These are phyloP conservation scores for Heterocephalus glaber DNA, from an alignment of 2,113 vertebrate species.

Conservation along the genomic window DNA sequence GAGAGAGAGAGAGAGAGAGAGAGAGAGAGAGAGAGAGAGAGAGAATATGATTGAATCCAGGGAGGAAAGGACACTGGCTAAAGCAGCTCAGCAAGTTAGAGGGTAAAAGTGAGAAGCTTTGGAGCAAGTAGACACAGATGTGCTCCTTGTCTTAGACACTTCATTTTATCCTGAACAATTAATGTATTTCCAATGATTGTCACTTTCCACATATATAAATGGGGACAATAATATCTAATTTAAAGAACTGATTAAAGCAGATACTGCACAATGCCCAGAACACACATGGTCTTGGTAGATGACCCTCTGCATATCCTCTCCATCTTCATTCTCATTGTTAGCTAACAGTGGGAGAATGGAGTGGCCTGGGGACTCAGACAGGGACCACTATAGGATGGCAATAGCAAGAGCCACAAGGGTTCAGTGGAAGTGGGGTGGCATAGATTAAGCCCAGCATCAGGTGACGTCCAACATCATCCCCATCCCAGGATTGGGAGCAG, in stretches of 20 bases:
- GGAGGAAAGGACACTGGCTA: not conserved
- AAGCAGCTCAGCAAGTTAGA: not conserved
- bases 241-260: constrained; percentile 22
- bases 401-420: not conserved
- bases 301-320: not conserved
- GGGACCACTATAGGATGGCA: not conserved
- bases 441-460: not conserved
- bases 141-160: not conserved
- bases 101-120: constrained; percentile 18
- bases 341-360: not conserved
- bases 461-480: not conserved
- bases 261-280: not conserved
- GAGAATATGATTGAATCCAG: not conserved
- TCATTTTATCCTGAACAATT: not conserved
- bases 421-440: not conserved
- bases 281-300: not conserved
- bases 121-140: not conserved
- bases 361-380: not conserved
- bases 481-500: not conserved
- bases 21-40: not conserved
- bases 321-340: not conserved
- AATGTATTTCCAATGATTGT: not conserved
- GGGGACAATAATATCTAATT: not conserved
- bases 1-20: too few relatives aligned
- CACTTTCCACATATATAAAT: not conserved